Percentiles rank a stretch among this genome's conserved stretches.
phyloP scores from a whole-genome alignment of 2,888 invertebrate genomes.

The Agriopis marginaria region DNA sequence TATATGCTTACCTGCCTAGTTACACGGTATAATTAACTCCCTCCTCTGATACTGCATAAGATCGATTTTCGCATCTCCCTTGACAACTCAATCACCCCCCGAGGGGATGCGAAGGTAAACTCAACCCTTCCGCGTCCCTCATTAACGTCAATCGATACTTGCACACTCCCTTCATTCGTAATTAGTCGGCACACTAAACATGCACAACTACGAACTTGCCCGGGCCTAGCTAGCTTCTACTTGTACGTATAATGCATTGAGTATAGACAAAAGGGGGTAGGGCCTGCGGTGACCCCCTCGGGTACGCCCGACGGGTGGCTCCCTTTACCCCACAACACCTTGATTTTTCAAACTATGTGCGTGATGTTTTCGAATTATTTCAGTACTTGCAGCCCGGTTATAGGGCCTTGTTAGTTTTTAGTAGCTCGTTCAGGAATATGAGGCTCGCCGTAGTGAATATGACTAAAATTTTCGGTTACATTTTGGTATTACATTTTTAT shows the following conservation, averaged over 20 bases:
- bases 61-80: conserved; percentile 58
- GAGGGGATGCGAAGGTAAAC: conserved; percentile 64
- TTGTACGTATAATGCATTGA: conserved; percentile 75
- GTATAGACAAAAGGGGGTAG: conserved; percentile 65
- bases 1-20: conserved; percentile 28
- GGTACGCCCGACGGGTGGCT: conserved; percentile 44
- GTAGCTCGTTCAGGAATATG: conserved; percentile 35
- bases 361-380: conserved; percentile 51
- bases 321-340: conserved; percentile 64
- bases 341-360: conserved; percentile 73
- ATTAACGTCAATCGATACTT: conserved; percentile 64
- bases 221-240: conserved; percentile 58
- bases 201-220: conserved; percentile 79
- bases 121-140: conserved; percentile 66
- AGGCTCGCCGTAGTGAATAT: conserved; percentile 17
- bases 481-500: conserved; percentile 11
- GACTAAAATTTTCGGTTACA: conserved; percentile 19
- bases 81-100: conserved; percentile 64
- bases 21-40: conserved; percentile 36
- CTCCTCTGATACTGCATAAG: conserved; percentile 54
- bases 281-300: conserved; percentile 40
- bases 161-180: conserved; percentile 40
- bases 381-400: conserved; percentile 32
- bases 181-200: conserved; percentile 68
- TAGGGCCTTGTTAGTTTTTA: conserved; percentile 38